These are phyloP conservation scores for Melanocharis versteri DNA, from an alignment of 2,113 vertebrate species.

Conservation along the genomic window DNA sequence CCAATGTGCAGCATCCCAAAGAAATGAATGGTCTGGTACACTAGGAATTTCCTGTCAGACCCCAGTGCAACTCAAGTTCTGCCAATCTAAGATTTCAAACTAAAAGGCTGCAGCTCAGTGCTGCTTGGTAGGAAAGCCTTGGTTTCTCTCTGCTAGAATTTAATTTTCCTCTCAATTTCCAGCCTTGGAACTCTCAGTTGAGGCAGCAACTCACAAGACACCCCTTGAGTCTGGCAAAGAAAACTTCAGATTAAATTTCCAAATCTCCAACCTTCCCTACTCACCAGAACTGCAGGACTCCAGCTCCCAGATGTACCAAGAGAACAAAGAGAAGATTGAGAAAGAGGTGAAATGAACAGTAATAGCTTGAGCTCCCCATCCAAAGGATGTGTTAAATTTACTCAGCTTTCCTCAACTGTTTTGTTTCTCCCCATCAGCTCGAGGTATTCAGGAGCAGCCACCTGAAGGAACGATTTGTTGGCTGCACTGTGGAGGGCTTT, in stretches of 20 bases:
- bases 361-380: not conserved
- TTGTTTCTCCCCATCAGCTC: slow-evolving; percentile 61
- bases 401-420: not conserved
- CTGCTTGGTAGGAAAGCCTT: not conserved
- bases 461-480: slow-evolving; percentile 49
- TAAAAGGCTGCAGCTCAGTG: not conserved
- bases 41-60: not conserved
- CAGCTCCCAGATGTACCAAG: not conserved
- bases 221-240: not conserved
- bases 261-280: slow-evolving; percentile 64
- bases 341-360: slow-evolving; percentile 40
- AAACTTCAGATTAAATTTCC: slow-evolving; percentile 64
- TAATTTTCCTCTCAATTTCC: not conserved
- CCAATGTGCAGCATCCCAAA: not conserved
- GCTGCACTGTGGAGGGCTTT: slow-evolving; percentile 64
- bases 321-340: slow-evolving; percentile 61
- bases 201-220: not conserved
- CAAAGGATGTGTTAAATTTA: not conserved
- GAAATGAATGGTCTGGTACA: not conserved
- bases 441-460: slow-evolving; percentile 44
- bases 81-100: not conserved
- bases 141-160: not conserved
- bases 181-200: slow-evolving; percentile 12
- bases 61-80: not conserved
- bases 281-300: slow-evolving; percentile 10